phyloP scores from a whole-genome alignment of 2,888 invertebrate species.

The Pediacus dermestoides region DNA sequence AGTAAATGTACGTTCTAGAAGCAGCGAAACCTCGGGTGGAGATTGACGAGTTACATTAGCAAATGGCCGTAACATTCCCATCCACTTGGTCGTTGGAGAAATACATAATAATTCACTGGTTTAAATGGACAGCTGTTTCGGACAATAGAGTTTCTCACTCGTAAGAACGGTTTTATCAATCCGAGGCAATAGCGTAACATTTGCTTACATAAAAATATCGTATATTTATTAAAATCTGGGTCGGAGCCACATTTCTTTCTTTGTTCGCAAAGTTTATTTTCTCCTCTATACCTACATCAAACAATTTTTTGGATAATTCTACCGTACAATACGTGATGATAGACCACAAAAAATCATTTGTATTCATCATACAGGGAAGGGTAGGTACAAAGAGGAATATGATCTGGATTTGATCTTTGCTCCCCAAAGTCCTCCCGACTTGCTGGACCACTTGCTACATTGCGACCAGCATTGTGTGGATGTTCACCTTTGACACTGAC shows the following conservation, averaged over 20 bases:
- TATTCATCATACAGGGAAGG: too few relatives aligned
- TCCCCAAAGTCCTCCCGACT: constrained; percentile 11
- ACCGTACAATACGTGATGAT: too few relatives aligned
- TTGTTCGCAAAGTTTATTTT: too few relatives aligned
- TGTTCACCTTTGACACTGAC: constrained; percentile 14
- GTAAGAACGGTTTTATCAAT: constrained; percentile 13
- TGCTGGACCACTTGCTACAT: constrained; percentile 16
- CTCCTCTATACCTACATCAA: too few relatives aligned
- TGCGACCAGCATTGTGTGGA: not conserved
- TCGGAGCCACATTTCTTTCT: too few relatives aligned
- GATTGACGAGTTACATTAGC: constrained; percentile 49
- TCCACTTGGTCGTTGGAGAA: constrained; percentile 7
- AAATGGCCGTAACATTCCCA: constrained; percentile 40
- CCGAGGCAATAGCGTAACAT: too few relatives aligned
- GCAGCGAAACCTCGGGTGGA: too few relatives aligned
- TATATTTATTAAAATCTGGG: too few relatives aligned
- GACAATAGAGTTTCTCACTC: constrained; percentile 44
- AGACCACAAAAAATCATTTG: too few relatives aligned
- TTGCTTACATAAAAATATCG: constrained; percentile 16
- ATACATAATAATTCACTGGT: constrained; percentile 11
- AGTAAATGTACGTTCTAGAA: too few relatives aligned
- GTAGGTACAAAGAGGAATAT: constrained; percentile 5
- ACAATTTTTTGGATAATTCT: too few relatives aligned
- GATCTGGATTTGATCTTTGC: constrained; percentile 11
- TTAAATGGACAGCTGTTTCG: constrained; percentile 40